Conservation (phyloP, 64 coral and sea anemone species). For the Pocillopora verrucosa region DNA sequence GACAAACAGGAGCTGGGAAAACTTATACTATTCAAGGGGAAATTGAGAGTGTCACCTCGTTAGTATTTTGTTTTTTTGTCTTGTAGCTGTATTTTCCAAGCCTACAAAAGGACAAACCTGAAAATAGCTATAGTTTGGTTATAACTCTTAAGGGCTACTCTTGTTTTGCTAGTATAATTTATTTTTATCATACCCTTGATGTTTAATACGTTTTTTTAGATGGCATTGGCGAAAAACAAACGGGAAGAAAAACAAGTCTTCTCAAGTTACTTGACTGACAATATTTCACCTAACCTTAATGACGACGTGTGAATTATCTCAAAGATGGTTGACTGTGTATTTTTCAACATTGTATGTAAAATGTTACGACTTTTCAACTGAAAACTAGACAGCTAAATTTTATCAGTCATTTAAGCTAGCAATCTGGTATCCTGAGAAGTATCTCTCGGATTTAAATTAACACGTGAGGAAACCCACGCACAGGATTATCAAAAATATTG, state of each 20-base stretch:
- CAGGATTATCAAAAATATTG: no score
- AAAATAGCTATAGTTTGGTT: not conserved
- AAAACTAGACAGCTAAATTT: no score
- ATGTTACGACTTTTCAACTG: no score
- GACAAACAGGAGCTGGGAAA: constrained; percentile 58
- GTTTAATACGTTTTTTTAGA: not conserved
- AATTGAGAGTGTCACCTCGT: not conserved
- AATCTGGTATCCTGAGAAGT: no score
- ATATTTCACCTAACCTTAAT: no score
- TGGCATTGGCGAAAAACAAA: not conserved
- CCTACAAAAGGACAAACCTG: not conserved
- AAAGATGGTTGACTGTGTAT: no score
- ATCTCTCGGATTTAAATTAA: no score
- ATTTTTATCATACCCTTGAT: not conserved
- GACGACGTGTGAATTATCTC: no score
- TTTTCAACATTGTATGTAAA: no score
- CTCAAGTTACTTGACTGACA: constrained; percentile 4
- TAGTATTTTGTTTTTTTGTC: not conserved
- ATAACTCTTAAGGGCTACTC: not conserved
- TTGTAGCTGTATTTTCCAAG: not conserved
- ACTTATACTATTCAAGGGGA: constrained; percentile 59
- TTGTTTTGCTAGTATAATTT: not conserved
- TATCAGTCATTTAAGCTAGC: no score
- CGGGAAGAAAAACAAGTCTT: not conserved
- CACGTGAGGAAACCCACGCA: no score